phyloP scores from a whole-genome alignment of 2,888 invertebrate genomes.

The Drosophila kambysellisi region DNA sequence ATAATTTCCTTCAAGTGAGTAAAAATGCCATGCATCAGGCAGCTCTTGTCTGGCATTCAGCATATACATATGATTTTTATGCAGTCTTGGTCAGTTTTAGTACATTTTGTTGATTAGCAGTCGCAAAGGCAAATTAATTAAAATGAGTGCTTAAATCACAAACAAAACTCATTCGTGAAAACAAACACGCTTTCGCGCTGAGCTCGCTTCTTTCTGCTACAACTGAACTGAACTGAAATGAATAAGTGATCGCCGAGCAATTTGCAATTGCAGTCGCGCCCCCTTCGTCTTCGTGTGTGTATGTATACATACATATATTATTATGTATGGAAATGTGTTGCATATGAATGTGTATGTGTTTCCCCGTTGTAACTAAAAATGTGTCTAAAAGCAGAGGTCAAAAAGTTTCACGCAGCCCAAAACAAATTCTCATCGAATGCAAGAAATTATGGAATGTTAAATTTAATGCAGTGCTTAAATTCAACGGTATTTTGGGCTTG shows the following conservation, averaged over 20 bases:
- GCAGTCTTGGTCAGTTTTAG: slow-evolving; percentile 46
- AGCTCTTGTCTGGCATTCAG: slow-evolving; percentile 21
- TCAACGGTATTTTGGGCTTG: slow-evolving; percentile 2
- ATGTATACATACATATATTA: neutral
- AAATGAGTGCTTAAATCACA: slow-evolving; percentile 53
- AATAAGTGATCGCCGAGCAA: neutral
- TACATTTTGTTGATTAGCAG: slow-evolving; percentile 34
- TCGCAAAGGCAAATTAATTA: slow-evolving; percentile 54
- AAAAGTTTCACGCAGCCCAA: slow-evolving; percentile 63
- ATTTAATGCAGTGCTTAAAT: slow-evolving; percentile 17
- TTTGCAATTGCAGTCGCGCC: slow-evolving; percentile 38
- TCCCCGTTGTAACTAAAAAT: slow-evolving; percentile 33
- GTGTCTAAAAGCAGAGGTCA: slow-evolving; percentile 66
- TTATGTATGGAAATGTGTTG: slow-evolving; percentile 9
- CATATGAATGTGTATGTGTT: slow-evolving; percentile 1
- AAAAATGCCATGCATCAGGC: neutral
- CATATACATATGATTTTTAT: slow-evolving; percentile 30
- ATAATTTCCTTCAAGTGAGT: slow-evolving; percentile 10
- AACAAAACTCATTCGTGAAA: slow-evolving; percentile 39
- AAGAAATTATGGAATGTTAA: slow-evolving; percentile 21
- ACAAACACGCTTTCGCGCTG: slow-evolving; percentile 50
- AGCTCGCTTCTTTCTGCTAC: slow-evolving; percentile 14
- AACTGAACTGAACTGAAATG: slow-evolving; percentile 5
- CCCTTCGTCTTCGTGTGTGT: slow-evolving; percentile 12
- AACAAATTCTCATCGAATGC: slow-evolving; percentile 26